Conservation (phyloP, 2,113 vertebrate species). For the Tachysurus fulvidraco region DNA sequence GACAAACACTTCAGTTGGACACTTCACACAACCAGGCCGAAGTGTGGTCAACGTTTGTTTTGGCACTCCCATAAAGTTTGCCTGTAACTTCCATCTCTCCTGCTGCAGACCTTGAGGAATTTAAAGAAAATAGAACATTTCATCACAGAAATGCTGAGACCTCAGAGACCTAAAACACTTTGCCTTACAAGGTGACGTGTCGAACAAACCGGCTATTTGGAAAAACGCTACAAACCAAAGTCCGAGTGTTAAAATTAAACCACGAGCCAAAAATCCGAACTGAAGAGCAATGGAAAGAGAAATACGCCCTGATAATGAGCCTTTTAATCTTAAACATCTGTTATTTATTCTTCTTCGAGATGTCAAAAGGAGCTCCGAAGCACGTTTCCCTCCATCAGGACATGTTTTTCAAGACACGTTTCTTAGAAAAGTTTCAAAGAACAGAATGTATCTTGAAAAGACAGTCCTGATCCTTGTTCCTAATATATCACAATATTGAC, state of each 20-base stretch:
- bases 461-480: neutral
- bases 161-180: neutral
- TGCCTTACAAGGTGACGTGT: neutral
- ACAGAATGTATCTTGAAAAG: neutral
- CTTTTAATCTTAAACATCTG: slow-evolving; percentile 12
- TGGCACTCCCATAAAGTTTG: neutral
- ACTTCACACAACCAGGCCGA: neutral
- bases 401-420: neutral
- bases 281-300: neutral
- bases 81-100: neutral
- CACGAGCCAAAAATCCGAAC: neutral
- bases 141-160: neutral
- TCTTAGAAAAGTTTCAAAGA: neutral
- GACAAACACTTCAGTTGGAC: slow-evolving; percentile 7
- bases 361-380: neutral
- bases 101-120: neutral
- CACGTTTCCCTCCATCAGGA: neutral
- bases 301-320: neutral
- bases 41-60: slow-evolving; percentile 15
- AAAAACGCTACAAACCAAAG: neutral
- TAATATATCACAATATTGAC: neutral
- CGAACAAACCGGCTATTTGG: neutral
- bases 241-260: neutral
- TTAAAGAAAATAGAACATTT: neutral
- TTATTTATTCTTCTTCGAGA: neutral